Base-by-base conservation (phyloP, 2,888 invertebrate species). In the Gymnoscelis rufifasciata region DNA sequence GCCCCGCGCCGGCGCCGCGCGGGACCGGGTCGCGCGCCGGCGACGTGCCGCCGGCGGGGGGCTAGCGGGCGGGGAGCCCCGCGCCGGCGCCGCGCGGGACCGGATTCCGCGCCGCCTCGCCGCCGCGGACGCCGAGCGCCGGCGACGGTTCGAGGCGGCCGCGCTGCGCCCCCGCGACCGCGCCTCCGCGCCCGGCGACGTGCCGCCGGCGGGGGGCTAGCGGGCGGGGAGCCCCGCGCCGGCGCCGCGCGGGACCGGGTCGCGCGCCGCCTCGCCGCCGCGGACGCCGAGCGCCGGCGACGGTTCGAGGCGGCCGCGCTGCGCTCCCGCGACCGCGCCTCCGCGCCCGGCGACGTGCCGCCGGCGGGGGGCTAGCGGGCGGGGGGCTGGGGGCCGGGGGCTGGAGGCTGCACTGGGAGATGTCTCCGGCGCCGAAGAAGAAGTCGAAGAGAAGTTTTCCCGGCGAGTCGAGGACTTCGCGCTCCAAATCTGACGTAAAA, bases 301-400 rank as follows among this genome's bases (percentile, higher is more conserved):
- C 66, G 29, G 55, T 50, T 43, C 67, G 72, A 51, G 51, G 59
- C 57, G 55, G 42, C 54, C 53, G 49, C 30, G 60, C 31, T 38
- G 55, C 35, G 47, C n/a, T n/a, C n/a, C n/a, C 45, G 3, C 44
- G 53, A 33, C 50, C 46, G 41, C 40, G 51, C 12, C 33, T 8
- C 3, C 31, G 13, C 29, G 2, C 42, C 10, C 19, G 42, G 44
- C 38, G 66, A 42, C 64, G 65, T 49, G 68, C 69, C 48, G 62
- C 66, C 24, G 70, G 70, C 57, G 70, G 70, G 27, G 59, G 59
- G n/a, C n/a, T n/a, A n/a, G n/a, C n/a, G n/a, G n/a, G n/a, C n/a
- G n/a, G n/a, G n/a, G n/a, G n/a, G n/a, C n/a, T n/a, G 59, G 11
- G 35, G n/a, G n/a, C n/a, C n/a, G n/a, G n/a, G n/a, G n/a, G n/a